phyloP scores from a whole-genome alignment of 2,797 vertebrate genomes.

The Sebastiscus tertius region DNA sequence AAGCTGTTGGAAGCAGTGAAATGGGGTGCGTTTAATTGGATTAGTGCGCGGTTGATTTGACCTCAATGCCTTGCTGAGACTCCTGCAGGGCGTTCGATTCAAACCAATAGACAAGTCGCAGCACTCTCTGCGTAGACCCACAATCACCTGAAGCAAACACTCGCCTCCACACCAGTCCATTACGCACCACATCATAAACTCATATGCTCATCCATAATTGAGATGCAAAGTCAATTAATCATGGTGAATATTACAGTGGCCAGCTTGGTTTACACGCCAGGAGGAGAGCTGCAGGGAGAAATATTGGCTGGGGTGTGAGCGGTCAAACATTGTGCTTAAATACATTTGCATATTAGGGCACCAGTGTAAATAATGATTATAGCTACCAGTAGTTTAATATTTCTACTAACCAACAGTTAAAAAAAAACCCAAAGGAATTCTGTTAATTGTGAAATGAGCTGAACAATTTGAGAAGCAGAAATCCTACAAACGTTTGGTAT shows the following conservation, averaged over 20 bases:
- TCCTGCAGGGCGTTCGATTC: constrained; percentile 49
- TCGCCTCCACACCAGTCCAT: constrained; percentile 16
- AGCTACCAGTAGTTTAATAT: background rate
- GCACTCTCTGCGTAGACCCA: background rate
- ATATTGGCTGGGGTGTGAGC: background rate
- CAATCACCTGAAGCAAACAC: constrained; percentile 40
- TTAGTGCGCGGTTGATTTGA: constrained; percentile 77
- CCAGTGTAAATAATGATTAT: background rate
- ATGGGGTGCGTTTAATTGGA: constrained; percentile 76
- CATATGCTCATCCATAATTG: constrained; percentile 62
- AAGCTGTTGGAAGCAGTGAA: constrained; percentile 72
- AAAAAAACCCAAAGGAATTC: background rate
- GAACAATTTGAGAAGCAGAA: background rate
- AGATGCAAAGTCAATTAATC: constrained; percentile 71
- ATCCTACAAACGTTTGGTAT: background rate
- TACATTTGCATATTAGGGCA: constrained; percentile 7
- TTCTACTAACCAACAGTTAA: background rate
- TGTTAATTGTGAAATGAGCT: background rate
- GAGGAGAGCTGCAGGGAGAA: background rate
- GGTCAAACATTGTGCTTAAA: background rate
- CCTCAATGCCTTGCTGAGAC: constrained; percentile 48
- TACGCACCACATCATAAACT: constrained; percentile 40
- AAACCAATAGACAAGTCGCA: constrained; percentile 26
- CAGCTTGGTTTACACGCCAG: constrained; percentile 42
- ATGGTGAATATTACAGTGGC: constrained; percentile 49